Evolutionary conservation across 2,113 vertebrate species (phyloP).

Genomic region (Corydoras sp.): DNA sequence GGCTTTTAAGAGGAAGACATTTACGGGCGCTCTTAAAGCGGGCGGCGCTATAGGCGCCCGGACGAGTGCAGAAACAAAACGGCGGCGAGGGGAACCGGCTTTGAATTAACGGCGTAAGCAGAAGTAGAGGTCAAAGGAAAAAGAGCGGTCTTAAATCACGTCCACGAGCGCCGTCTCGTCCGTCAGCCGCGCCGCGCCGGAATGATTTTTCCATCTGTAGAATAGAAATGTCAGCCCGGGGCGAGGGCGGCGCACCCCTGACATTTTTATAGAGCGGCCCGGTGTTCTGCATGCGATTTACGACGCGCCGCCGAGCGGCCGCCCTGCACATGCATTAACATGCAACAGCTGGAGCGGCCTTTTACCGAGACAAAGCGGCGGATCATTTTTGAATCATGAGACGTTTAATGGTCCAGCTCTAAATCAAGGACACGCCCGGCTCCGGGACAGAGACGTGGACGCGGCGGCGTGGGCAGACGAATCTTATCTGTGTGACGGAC

Average conservation of each 20-base stretch:
- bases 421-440: no score
- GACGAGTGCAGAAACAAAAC: conserved; percentile 14
- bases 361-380: no score
- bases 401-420: no score
- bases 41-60: conserved; percentile 19
- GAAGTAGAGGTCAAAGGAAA: conserved; percentile 46
- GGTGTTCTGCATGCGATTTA: conserved; percentile 45
- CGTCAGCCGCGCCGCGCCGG: conserved; percentile 42
- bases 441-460: no score
- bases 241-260: conserved; percentile 45
- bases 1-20: conserved; percentile 43
- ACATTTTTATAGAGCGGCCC: conserved; percentile 47
- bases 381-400: no score
- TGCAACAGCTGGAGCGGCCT: neutral
- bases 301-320: neutral
- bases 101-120: conserved; percentile 48
- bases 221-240: conserved; percentile 49
- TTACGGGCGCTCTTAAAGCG: conserved; percentile 42
- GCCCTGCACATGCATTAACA: conserved; percentile 15
- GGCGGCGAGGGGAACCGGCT: conserved; percentile 35
- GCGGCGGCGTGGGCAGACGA: no score
- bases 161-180: conserved; percentile 42
- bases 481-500: no score
- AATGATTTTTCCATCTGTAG: conserved; percentile 51
- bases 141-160: conserved; percentile 47